Base-by-base conservation (phyloP, 1,140 invertebrate genomes). In the Danaus melanippus region DNA sequence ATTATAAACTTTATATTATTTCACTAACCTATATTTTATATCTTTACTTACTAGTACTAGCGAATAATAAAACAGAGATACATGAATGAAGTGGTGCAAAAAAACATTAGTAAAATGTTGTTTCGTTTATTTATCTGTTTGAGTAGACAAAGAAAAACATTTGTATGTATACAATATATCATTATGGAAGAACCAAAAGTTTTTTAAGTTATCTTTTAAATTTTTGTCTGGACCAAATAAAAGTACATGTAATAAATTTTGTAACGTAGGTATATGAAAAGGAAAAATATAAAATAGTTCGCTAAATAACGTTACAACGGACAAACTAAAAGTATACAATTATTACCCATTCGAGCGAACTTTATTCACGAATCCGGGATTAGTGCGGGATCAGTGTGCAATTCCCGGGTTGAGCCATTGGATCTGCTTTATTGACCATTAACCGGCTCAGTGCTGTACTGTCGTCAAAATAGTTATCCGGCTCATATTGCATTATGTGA, bases 371-470 rank as follows among this genome's bases (percentile, higher is more conserved):
- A 50, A 43, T 56, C 61, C 56, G 53, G 69, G 60, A 66, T 72
- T 71, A 71, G 60, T 63, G 45, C 45, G 60, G 66, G 66, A 69
- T 71, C 64, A 63, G 49, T 59, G 53, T 56, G 57, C 58, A 53
- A 67, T 61, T 68, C 50, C 62, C 54, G 62, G 40, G 53, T 47
- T 58, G 60, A 66, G 66, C 69, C 60, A 62, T 43, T 42, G 60
- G 64, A 66, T 62, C 60, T 56, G 52, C 60, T 69, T 71, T 71
- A 71, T 71, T 62, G 69, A 56, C 64, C 69, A 71, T 71, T 71
- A 71, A 46, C 53, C 47, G 58, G 47, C 12, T 45, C 17, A 50
- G 21, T 47, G 51, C 39, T 42, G 43, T 44, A 15, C 43, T 54
- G 58, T 54, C 58, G 47, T 59, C 57, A 49, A 59, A 53, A 59